Conservation (phyloP, 2,888 invertebrate genomes). For the Drosophila macrothrix region DNA sequence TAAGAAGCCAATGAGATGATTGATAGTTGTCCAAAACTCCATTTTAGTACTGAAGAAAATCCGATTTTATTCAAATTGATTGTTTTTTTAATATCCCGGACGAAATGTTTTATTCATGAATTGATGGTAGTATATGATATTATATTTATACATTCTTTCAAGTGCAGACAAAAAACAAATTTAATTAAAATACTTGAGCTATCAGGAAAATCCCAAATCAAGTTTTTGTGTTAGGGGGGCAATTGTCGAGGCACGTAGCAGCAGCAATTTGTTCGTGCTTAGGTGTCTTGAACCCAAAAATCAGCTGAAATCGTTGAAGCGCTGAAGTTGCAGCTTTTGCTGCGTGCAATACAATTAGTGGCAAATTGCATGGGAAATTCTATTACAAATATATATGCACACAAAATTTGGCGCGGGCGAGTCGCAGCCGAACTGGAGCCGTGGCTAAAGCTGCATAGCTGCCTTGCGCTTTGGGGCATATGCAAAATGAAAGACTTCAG, state of each 20-base stretch:
- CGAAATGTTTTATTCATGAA: background rate
- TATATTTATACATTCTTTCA: too few species aligned
- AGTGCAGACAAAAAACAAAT: background rate
- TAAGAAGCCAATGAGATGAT: background rate
- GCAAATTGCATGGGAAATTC: slow-evolving; percentile 78
- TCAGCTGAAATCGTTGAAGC: slow-evolving; percentile 38
- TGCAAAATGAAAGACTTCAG: slow-evolving; percentile 66
- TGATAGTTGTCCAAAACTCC: background rate
- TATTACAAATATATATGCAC: slow-evolving; percentile 64
- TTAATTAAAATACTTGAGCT: background rate
- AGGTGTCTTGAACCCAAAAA: slow-evolving; percentile 65
- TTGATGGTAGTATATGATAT: background rate
- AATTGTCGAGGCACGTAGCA: slow-evolving; percentile 48
- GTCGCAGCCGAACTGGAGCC: slow-evolving; percentile 19
- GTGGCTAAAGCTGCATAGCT: slow-evolving; percentile 5
- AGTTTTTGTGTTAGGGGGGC: background rate
- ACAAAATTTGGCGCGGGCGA: slow-evolving; percentile 49
- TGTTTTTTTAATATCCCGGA: background rate
- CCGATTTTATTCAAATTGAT: background rate
- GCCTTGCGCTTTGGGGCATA: slow-evolving; percentile 36
- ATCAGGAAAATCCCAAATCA: background rate
- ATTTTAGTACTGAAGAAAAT: background rate
- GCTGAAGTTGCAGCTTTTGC: slow-evolving; percentile 32
- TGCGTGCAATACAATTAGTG: slow-evolving; percentile 78
- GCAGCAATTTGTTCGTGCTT: slow-evolving; percentile 59